Percentiles rank a stretch among this genome's conserved stretches.
Conservation (phyloP, 2,113 vertebrate genomes). For the Elaphurus davidianus region DNA sequence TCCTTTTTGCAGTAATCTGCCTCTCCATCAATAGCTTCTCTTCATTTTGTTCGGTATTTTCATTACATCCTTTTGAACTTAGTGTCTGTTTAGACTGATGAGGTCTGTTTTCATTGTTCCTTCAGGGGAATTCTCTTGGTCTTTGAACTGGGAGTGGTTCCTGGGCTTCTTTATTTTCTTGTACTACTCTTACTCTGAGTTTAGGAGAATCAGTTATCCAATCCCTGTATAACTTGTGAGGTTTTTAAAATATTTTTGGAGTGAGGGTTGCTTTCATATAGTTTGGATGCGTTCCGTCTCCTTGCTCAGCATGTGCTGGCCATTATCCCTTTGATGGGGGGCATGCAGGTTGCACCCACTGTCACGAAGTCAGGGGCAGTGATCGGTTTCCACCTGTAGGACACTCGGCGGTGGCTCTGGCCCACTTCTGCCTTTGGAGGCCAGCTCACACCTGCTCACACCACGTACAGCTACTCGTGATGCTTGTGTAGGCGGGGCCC, state of each 20-base stretch:
- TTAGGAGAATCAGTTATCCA: not conserved
- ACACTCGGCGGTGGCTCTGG: not conserved
- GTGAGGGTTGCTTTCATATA: not conserved
- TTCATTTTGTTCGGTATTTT: not conserved
- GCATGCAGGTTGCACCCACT: not conserved
- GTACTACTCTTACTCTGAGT: not conserved
- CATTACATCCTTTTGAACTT: not conserved
- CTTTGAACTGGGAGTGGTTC: not conserved
- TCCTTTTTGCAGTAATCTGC: not conserved
- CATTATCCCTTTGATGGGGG: not conserved
- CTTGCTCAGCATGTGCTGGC: not conserved
- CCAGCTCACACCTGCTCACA: not conserved
- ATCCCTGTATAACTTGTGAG: not conserved
- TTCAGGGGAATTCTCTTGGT: not conserved
- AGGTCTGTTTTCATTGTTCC: not conserved
- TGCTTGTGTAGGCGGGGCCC: fast-evolving
- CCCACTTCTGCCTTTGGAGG: not conserved
- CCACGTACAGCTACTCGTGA: fast-evolving
- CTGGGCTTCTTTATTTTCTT: not conserved
- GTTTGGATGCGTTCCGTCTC: not conserved
- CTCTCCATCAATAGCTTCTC: not conserved
- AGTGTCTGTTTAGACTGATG: not conserved
- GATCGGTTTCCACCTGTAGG: not conserved
- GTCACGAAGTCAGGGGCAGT: not conserved
- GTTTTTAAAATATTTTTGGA: not conserved